phyloP scores from a whole-genome alignment of 2,797 vertebrate genomes.

The Aphelocoma californica region DNA sequence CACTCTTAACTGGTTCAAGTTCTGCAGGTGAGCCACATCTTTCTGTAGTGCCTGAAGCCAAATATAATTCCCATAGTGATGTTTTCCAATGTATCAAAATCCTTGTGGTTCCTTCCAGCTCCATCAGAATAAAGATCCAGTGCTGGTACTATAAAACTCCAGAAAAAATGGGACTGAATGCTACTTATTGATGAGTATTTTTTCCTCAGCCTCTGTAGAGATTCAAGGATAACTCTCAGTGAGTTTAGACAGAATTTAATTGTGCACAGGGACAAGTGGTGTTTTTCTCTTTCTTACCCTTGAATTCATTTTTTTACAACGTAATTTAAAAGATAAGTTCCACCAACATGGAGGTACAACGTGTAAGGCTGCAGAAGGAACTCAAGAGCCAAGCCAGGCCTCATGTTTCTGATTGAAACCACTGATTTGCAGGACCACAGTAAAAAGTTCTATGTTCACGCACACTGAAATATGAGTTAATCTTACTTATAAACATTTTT shows the following conservation, averaged over 20 bases:
- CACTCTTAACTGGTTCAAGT: constrained; percentile 19
- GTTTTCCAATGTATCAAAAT: constrained; percentile 21
- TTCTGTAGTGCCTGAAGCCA: constrained; percentile 35
- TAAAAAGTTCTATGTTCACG: neutral
- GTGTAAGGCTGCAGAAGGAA: neutral
- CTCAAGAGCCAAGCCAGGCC: neutral
- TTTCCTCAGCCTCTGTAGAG: neutral
- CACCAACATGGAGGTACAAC: neutral
- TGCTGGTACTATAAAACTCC: neutral
- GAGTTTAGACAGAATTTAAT: neutral
- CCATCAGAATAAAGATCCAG: neutral
- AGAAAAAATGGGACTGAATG: neutral
- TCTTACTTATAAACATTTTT: neutral
- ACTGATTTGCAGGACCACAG: neutral
- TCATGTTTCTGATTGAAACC: neutral
- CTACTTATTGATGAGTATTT: neutral
- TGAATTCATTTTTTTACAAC: neutral
- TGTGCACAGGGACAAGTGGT: neutral
- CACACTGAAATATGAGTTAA: neutral
- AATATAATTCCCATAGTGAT: constrained; percentile 28
- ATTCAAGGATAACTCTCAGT: neutral
- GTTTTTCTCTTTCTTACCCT: neutral
- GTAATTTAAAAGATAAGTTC: neutral
- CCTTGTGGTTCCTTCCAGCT: neutral
- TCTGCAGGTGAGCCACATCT: constrained; percentile 33